Evolutionary conservation across 2,888 invertebrate genomes (phyloP).

Genomic region (Luffia ferchaultella): DNA sequence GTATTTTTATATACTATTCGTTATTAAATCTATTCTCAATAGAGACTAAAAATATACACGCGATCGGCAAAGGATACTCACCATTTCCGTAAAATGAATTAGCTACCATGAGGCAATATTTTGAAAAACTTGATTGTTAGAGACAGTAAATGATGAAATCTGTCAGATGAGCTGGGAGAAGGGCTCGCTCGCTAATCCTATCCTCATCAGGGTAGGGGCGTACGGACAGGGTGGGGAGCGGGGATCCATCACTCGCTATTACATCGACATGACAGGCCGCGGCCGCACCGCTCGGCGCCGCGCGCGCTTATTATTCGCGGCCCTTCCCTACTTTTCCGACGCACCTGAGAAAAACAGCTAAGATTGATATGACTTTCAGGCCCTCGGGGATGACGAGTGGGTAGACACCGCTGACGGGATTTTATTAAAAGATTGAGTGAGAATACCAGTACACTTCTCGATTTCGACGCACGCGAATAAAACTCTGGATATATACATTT

Average conservation of each 20-base stretch:
- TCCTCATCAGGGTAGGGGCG: slow-evolving; percentile 34
- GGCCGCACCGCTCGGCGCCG: slow-evolving; percentile 19
- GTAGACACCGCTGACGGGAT: slow-evolving; percentile 35
- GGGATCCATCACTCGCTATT: slow-evolving; percentile 58
- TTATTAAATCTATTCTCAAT: too few species aligned
- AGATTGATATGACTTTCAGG: slow-evolving; percentile 45
- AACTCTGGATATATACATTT: too few species aligned
- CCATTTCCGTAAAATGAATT: background rate
- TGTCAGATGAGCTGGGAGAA: background rate
- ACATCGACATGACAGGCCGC: slow-evolving; percentile 34
- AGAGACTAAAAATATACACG: too few species aligned
- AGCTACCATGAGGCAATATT: background rate
- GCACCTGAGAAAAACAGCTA: slow-evolving; percentile 36
- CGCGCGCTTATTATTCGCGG: slow-evolving; percentile 13
- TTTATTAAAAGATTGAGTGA: slow-evolving; percentile 61
- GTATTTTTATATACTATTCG: too few species aligned
- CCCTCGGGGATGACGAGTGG: slow-evolving; percentile 14
- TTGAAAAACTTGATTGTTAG: background rate
- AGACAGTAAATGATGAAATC: slow-evolving; percentile 4
- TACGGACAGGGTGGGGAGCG: background rate
- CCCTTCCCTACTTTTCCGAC: slow-evolving; percentile 13
- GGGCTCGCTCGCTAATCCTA: slow-evolving; percentile 30
- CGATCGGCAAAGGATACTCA: too few species aligned
- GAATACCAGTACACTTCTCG: slow-evolving; percentile 23
- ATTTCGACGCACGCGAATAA: background rate